A percentile compares a stretch with the other conserved stretches of the same genome.
Conservation (phyloP, 2,888 invertebrate genomes). For the Stenurella melanura region DNA sequence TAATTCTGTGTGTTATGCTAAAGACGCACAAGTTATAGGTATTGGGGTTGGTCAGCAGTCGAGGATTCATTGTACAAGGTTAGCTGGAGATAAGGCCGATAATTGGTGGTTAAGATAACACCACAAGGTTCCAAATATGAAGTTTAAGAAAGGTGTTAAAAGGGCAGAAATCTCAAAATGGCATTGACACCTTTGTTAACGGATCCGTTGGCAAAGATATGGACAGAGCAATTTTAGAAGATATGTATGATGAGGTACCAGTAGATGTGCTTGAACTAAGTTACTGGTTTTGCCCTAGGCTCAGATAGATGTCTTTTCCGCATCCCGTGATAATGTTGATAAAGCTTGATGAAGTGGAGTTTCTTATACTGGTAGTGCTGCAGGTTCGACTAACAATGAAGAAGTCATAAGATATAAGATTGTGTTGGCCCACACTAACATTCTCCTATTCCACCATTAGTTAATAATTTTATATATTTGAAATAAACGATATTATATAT, state of each 20-base stretch:
- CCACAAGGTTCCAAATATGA: slow-evolving; percentile 87
- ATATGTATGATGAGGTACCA: slow-evolving; percentile 85
- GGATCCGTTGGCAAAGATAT: slow-evolving; percentile 93
- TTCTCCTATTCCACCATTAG: slow-evolving; percentile 96
- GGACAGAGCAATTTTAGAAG: slow-evolving; percentile 83
- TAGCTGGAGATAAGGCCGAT: slow-evolving; percentile 97
- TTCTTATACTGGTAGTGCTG: slow-evolving; percentile 92
- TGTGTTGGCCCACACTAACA: slow-evolving; percentile 89
- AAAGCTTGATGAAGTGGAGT: slow-evolving; percentile 96
- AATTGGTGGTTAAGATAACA: slow-evolving; percentile 99
- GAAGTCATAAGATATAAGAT: slow-evolving; percentile 91
- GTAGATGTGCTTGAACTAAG: slow-evolving; percentile 81
- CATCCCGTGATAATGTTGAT: slow-evolving; percentile 98
- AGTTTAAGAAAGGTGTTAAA: slow-evolving; percentile 89
- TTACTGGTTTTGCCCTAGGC: slow-evolving; percentile 88
- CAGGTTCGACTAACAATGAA: slow-evolving; percentile 95
- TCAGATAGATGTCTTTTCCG: slow-evolving; percentile 99
- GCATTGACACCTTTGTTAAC: slow-evolving; percentile 95
- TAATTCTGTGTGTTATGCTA: slow-evolving; percentile 98
- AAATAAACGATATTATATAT: not conserved
- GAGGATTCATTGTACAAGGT: slow-evolving; percentile 95
- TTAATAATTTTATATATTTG: slow-evolving; percentile 28
- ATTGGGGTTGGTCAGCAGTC: slow-evolving; percentile 99
- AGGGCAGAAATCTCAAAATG: slow-evolving; percentile 96
- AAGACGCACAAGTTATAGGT: slow-evolving; percentile 91